Conservation (phyloP, 2,888 invertebrate species). For the Lamproptera curius region DNA sequence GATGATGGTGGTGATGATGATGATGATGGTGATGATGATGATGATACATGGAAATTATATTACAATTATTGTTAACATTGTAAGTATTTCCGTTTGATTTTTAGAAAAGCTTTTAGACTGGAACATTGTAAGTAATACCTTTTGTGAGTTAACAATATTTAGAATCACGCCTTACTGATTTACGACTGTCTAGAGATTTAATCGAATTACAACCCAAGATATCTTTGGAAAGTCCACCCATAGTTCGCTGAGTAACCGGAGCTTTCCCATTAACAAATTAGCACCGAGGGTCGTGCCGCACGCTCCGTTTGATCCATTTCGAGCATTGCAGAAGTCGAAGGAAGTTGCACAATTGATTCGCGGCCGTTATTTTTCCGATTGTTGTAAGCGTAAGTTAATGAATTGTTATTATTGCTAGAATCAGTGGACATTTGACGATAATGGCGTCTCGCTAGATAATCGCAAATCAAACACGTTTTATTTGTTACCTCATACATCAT, state of each 20-base stretch:
- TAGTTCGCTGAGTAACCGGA: not conserved
- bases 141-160: not conserved
- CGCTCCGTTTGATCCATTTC: conserved; percentile 4
- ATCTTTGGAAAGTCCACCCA: not conserved
- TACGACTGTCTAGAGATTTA: not conserved
- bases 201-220: not conserved
- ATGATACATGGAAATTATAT: no score
- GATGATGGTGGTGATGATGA: no score
- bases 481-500: no score
- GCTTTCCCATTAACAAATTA: not conserved
- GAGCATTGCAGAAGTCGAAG: not conserved
- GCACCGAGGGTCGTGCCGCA: conserved; percentile 1
- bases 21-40: no score
- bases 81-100: not conserved
- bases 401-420: conserved; percentile 1
- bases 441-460: no score
- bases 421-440: no score
- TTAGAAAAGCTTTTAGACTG: not conserved
- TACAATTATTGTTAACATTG: no score
- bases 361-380: not conserved
- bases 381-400: no score
- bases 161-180: not conserved
- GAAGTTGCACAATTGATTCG: conserved; percentile 6
- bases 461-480: no score
- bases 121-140: not conserved